Evolutionary conservation across 2,113 vertebrate genomes (phyloP), one percentile per base, ranked within the genome.

Genomic region (Carassius gibelio): DNA sequence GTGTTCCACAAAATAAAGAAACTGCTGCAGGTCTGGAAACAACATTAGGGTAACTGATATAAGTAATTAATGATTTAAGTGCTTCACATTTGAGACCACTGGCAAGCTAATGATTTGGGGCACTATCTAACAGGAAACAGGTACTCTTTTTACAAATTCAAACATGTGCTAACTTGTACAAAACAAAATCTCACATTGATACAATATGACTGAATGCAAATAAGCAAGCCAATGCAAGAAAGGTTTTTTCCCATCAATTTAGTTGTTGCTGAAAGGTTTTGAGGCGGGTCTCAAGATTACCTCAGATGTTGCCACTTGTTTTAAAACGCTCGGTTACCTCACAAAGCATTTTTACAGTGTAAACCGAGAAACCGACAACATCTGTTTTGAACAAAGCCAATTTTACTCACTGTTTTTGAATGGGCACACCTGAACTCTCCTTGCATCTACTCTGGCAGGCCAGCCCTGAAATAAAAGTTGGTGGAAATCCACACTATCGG

Each of bases 351-450:
- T 38, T 71, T 21, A 0, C 19, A 1, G 36, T 42, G 36, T 42
- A 38, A 69, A 36, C 1, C 9, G 30, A 69, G 17, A 69, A 19
- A 19, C 3, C 9, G 15, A 36, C 4, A 69, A 69, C 66, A 69
- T 34, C 3, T 36, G 2, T 36, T 69, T 38, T 52, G 14, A 55
- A 75, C 48, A 79, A 55, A 71, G 26, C 9, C 8, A 7, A 10
- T n/a, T 8, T 30, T 48, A 96, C 95, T 96, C 90, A 93, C 96
- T 91, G 87, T 96, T 94, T 94, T 89, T 94, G 91, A 97, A 97
- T 0, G 96, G 96, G 66, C 96, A 97, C 86, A 95, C 90, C 34
- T 95, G 96, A 86, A 93, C 90, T 89, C 96, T 95, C 15, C 93
- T 91, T 50, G 96, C 95, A 82, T 97, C 96, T 48, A 88, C 91